Conservation (phyloP, 2,797 vertebrate genomes). For the Benthosema pterotum region DNA sequence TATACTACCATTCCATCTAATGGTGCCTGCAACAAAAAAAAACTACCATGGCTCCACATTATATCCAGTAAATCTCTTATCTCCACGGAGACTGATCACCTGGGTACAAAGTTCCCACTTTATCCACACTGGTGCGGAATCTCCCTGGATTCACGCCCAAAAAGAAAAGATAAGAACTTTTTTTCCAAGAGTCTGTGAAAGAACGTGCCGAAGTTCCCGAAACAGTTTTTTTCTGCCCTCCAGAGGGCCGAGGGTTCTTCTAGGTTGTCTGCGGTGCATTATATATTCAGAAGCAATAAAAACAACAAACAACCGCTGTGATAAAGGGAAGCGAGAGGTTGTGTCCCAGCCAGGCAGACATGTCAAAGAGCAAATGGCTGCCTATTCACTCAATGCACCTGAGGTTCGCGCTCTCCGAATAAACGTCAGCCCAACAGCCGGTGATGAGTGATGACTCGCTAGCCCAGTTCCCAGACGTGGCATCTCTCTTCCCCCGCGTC, state of each 20-base stretch:
- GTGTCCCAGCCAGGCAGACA: conserved; percentile 37
- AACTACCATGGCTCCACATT: conserved; percentile 15
- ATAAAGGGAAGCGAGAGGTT: conserved; percentile 46
- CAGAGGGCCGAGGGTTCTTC: too few species aligned
- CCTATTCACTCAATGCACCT: conserved; percentile 43
- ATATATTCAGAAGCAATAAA: too few species aligned
- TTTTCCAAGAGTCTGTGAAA: too few species aligned
- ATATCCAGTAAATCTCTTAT: too few species aligned
- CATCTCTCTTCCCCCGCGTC: conserved; percentile 50
- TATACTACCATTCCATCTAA: conserved; percentile 17
- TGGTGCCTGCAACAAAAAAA: conserved; percentile 41
- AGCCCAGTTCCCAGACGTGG: conserved; percentile 43
- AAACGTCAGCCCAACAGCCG: conserved; percentile 54
- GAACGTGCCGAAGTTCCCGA: too few species aligned
- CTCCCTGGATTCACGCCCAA: too few species aligned
- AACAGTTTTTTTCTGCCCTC: too few species aligned
- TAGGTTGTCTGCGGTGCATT: too few species aligned
- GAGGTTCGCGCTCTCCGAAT: conserved; percentile 32
- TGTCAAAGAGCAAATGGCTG: conserved; percentile 42
- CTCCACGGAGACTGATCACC: too few species aligned
- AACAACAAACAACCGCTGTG: conserved; percentile 27
- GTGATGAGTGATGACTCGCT: conserved; percentile 69
- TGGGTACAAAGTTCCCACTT: too few species aligned
- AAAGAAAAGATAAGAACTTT: too few species aligned
- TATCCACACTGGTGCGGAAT: too few species aligned